phyloP scores from a whole-genome alignment of 2,888 invertebrate genomes.

The Leptura quadrifasciata region DNA sequence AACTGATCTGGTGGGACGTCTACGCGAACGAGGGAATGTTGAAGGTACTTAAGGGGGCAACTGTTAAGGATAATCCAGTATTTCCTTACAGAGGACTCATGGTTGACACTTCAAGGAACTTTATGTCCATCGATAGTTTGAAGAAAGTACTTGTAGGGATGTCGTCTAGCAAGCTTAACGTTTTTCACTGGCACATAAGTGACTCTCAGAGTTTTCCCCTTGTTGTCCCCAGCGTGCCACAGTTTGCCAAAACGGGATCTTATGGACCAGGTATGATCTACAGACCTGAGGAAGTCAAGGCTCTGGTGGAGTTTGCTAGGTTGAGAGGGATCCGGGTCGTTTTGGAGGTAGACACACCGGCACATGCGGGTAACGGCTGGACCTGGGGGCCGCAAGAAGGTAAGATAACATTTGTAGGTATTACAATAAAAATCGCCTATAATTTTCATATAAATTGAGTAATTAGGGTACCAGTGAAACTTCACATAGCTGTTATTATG shows the following conservation, averaged over 20 bases:
- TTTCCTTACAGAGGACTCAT: conserved; percentile 90
- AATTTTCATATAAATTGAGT: too few species aligned
- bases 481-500: too few species aligned
- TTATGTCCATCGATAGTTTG: conserved; percentile 83
- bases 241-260: conserved; percentile 89
- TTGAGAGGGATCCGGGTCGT: conserved; percentile 90
- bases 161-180: conserved; percentile 92
- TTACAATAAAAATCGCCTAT: too few species aligned
- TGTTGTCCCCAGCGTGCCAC: conserved; percentile 84
- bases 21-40: conserved; percentile 76
- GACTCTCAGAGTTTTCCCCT: conserved; percentile 96
- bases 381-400: conserved; percentile 87
- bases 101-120: conserved; percentile 94
- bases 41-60: conserved; percentile 80
- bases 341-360: conserved; percentile 93
- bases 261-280: conserved; percentile 85
- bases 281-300: conserved; percentile 81
- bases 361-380: conserved; percentile 92
- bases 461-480: too few species aligned
- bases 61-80: conserved; percentile 85
- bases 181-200: conserved; percentile 94
- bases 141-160: conserved; percentile 89
- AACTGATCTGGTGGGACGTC: conserved; percentile 87
- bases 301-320: conserved; percentile 85
- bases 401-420: conserved; percentile 30